These are phyloP conservation scores for Tipula helvola DNA, from an alignment of 2,888 invertebrate genomes.

Conservation along the genomic window DNA sequence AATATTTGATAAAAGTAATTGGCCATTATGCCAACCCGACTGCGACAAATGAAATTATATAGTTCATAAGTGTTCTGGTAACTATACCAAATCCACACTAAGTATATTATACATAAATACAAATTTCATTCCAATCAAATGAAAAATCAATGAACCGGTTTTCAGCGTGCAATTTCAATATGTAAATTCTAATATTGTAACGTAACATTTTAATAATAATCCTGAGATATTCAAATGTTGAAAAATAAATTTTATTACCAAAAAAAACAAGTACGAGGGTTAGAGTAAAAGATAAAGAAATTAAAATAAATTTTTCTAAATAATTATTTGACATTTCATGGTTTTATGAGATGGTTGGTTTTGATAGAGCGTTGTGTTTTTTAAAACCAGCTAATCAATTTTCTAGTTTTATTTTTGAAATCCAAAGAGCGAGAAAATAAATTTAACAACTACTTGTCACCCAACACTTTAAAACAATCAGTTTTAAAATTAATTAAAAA, in stretches of 20 bases:
- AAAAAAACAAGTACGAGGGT: background rate
- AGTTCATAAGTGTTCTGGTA: background rate
- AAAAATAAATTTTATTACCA: background rate
- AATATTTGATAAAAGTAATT: no score
- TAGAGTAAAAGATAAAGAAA: background rate
- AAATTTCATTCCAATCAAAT: background rate
- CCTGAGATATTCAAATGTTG: background rate
- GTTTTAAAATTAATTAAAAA: background rate
- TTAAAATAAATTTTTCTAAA: background rate
- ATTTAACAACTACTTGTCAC: background rate
- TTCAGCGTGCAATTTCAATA: background rate
- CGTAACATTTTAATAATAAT: background rate
- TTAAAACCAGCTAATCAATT: background rate
- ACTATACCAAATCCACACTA: no score
- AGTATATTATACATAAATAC: no score
- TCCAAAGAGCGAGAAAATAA: background rate
- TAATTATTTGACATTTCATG: background rate
- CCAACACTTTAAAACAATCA: background rate
- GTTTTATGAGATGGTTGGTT: background rate
- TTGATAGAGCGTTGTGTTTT: background rate
- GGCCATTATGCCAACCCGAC: background rate
- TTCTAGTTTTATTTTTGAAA: background rate
- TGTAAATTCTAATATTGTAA: background rate
- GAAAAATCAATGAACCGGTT: background rate
- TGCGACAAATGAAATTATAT: background rate